These are phyloP conservation scores for Adela reaumurella DNA, from an alignment of 2,888 invertebrate species.

Conservation along the genomic window DNA sequence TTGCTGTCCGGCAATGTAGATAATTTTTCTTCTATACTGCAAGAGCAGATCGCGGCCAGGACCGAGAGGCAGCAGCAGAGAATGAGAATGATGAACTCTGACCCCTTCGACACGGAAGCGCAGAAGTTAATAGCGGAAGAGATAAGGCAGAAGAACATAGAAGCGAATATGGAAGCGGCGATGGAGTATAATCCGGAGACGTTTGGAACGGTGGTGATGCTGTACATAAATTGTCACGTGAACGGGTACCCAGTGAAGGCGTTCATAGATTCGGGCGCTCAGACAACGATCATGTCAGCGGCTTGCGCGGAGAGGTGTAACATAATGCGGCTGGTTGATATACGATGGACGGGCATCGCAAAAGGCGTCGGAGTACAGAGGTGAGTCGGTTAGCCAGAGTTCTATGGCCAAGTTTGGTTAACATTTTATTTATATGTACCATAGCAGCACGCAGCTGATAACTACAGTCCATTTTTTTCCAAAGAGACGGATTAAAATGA, in stretches of 20 bases:
- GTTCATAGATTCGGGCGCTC: constrained; percentile 97
- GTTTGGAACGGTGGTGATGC: constrained; percentile 96
- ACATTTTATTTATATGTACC: no score
- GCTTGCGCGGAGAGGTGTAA: constrained; percentile 92
- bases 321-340: constrained; percentile 86
- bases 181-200: constrained; percentile 99
- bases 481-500: no score
- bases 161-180: constrained; percentile 97
- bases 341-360: constrained; percentile 92
- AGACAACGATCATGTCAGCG: constrained; percentile 97
- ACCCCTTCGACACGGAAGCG: constrained; percentile 94
- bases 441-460: no score
- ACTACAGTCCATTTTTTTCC: no score
- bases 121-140: constrained; percentile 94
- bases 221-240: constrained; percentile 95
- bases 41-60: constrained; percentile 78
- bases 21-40: constrained; percentile 60
- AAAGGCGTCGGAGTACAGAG: constrained; percentile 96
- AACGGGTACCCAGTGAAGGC: constrained; percentile 97
- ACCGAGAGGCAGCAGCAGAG: constrained; percentile 80
- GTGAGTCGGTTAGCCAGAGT: constrained; percentile 77
- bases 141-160: constrained; percentile 92
- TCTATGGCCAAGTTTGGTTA: no score
- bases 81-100: constrained; percentile 83
- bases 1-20: constrained; percentile 79